phyloP scores from a whole-genome alignment of 2,113 vertebrate species.

The Ptilonorhynchus violaceus region DNA sequence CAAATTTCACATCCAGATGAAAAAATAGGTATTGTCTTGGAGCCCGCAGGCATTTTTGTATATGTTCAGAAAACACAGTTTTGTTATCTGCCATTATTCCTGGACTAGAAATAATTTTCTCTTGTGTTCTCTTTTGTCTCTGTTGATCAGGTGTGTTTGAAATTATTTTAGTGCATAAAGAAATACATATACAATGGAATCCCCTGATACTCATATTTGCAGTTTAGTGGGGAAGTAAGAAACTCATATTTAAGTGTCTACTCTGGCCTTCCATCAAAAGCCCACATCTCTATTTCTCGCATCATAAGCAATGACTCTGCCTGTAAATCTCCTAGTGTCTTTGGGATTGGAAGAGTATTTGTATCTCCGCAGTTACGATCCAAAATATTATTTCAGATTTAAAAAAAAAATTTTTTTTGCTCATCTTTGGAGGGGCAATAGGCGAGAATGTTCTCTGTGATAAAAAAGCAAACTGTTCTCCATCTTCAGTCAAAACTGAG shows the following conservation, averaged over 20 bases:
- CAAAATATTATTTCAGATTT: not conserved
- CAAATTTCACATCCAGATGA: not conserved
- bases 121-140: not conserved
- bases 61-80: not conserved
- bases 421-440: not conserved
- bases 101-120: not conserved
- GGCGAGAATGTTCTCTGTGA: not conserved
- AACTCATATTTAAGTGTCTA: not conserved
- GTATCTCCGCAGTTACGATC: not conserved
- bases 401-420: not conserved
- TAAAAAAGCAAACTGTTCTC: not conserved
- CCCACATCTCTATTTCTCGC: not conserved
- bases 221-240: not conserved
- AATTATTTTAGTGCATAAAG: not conserved
- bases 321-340: not conserved
- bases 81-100: not conserved
- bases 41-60: not conserved
- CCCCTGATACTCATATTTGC: not conserved
- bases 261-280: not conserved
- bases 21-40: not conserved
- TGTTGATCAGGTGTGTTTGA: not conserved
- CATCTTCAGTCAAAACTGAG: not conserved
- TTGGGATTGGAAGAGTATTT: not conserved
- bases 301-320: not conserved
- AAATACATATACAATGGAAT: not conserved